Percentiles rank a stretch among this genome's conserved stretches.
These are phyloP conservation scores for Paelopatides confundens DNA, from an alignment of 53 echinoderm and acorn worm species.

Conservation along the genomic window DNA sequence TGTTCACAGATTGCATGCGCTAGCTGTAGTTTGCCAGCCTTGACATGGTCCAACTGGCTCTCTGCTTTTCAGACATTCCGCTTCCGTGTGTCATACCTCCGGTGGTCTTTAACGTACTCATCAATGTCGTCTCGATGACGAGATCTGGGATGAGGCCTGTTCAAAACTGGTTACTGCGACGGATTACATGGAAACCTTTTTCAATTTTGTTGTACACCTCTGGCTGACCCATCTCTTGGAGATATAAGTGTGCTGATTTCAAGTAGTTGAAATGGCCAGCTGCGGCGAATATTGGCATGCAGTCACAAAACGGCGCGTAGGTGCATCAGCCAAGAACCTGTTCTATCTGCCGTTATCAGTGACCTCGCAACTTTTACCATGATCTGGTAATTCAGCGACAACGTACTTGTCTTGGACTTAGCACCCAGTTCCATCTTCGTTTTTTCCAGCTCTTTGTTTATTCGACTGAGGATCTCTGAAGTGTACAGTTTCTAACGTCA, in stretches of 20 bases:
- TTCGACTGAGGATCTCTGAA: not conserved
- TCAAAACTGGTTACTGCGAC: constrained; percentile 48
- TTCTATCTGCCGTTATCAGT: constrained; percentile 62
- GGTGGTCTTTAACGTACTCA: constrained; percentile 49
- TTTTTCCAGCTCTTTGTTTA: constrained; percentile 21
- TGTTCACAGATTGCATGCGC: too few species aligned
- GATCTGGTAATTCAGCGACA: constrained; percentile 37
- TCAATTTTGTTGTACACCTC: constrained; percentile 33
- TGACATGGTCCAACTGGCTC: constrained; percentile 59
- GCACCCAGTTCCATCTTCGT: constrained; percentile 7
- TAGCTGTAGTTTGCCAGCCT: too few species aligned
- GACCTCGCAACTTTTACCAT: constrained; percentile 21
- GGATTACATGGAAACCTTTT: constrained; percentile 49
- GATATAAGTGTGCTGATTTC: constrained; percentile 47
- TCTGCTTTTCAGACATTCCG: constrained; percentile 49
- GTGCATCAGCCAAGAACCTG: constrained; percentile 53
- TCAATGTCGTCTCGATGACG: constrained; percentile 58
- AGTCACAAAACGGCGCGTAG: constrained; percentile 26
- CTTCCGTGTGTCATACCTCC: constrained; percentile 60
- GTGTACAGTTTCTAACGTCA: constrained; percentile 20
- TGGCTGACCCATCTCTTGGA: constrained; percentile 59
- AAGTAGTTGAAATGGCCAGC: constrained; percentile 52
- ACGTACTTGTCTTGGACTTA: constrained; percentile 22
- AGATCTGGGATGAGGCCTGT: constrained; percentile 54
- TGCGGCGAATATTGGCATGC: constrained; percentile 46